Conservation (phyloP, 2,113 vertebrate species). For the Perca fluviatilis region DNA sequence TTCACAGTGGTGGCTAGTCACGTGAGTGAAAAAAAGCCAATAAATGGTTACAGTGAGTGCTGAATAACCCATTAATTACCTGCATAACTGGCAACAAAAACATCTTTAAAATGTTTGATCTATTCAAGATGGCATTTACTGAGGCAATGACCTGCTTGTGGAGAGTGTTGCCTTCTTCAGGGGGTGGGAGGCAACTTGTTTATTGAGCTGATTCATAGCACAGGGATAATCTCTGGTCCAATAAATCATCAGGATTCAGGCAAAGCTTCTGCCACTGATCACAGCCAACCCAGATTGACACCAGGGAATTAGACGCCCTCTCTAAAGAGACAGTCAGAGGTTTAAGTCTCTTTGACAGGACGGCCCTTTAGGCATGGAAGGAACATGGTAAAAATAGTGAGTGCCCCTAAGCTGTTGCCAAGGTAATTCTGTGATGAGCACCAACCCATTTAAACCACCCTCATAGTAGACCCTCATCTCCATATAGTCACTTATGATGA, state of each 20-base stretch:
- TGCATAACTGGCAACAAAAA: constrained; percentile 10
- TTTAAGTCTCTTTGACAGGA: constrained; percentile 66
- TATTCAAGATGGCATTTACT: constrained; percentile 42
- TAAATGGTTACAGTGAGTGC: constrained; percentile 6
- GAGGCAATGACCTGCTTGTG: constrained; percentile 48
- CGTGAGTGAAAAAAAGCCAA: not conserved
- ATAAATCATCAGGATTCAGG: constrained; percentile 68
- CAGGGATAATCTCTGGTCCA: constrained; percentile 68
- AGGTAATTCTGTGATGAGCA: constrained; percentile 50
- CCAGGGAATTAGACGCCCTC: constrained; percentile 62
- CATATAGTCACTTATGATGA: constrained; percentile 18
- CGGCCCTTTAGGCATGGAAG: constrained; percentile 39
- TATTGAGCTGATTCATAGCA: constrained; percentile 73
- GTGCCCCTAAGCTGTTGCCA: constrained; percentile 51
- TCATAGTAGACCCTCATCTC: constrained; percentile 35
- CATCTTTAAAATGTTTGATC: constrained; percentile 30
- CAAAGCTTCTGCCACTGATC: constrained; percentile 66
- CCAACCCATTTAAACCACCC: constrained; percentile 19
- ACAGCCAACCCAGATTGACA: constrained; percentile 68
- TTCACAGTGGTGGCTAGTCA: constrained; percentile 10
- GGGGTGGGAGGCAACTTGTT: constrained; percentile 61
- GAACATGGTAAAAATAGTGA: constrained; percentile 49
- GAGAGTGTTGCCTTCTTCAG: constrained; percentile 44
- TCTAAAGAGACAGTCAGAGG: constrained; percentile 54
- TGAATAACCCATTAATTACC: constrained; percentile 38